Conservation (phyloP, 2,113 vertebrate species). For the Coptodon bakossiorum region DNA sequence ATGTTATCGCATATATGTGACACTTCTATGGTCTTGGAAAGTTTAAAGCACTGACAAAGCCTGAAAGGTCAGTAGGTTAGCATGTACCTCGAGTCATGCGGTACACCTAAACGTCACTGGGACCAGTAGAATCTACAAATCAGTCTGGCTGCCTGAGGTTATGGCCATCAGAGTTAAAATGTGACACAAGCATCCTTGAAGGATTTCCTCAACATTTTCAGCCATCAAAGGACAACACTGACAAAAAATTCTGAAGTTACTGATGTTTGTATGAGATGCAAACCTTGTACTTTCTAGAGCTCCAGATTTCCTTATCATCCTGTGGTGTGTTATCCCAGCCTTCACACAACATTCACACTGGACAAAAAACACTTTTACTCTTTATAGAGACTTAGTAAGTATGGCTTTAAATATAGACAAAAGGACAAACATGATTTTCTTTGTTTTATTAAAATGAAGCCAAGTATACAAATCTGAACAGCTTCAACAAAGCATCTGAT, state of each 20-base stretch:
- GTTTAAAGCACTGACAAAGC: not conserved
- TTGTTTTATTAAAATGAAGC: conserved; percentile 31
- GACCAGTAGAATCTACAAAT: not conserved
- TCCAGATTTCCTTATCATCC: not conserved
- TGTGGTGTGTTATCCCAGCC: not conserved
- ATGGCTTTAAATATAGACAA: not conserved
- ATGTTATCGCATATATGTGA: not conserved
- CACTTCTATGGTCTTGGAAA: not conserved
- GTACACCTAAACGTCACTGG: not conserved
- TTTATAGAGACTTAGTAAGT: not conserved
- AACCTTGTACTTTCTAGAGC: not conserved
- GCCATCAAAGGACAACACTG: not conserved
- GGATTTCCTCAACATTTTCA: not conserved
- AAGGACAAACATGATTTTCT: not conserved
- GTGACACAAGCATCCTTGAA: not conserved
- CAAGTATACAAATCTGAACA: not conserved
- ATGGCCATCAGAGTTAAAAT: not conserved
- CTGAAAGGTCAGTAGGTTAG: not conserved
- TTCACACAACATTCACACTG: not conserved
- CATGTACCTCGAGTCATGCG: not conserved
- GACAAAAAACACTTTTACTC: not conserved
- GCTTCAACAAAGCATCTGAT: not conserved
- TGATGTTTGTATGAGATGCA: not conserved
- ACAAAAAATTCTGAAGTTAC: not conserved
- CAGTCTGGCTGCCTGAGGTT: not conserved